Evolutionary conservation across 2,888 invertebrate species (phyloP).

Genomic region (Noctua fimbriata): DNA sequence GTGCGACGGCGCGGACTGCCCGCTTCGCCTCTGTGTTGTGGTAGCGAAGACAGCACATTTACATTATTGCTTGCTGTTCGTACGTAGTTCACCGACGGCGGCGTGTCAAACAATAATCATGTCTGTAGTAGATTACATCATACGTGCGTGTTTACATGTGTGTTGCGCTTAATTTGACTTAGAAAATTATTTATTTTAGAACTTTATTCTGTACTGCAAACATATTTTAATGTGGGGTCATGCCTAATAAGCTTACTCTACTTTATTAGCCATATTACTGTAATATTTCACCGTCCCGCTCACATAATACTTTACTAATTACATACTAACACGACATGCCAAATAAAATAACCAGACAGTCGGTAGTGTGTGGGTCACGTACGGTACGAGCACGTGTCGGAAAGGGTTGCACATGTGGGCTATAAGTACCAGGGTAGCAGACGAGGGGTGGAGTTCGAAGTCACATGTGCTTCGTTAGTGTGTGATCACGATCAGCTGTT

Average conservation of each 20-base stretch:
- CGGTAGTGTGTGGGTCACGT: conserved; percentile 70
- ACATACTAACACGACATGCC: conserved; percentile 23
- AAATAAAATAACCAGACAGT: conserved; percentile 20
- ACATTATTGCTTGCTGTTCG: conserved; percentile 22
- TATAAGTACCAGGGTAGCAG: conserved; percentile 86
- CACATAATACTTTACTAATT: conserved; percentile 26
- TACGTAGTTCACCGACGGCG: conserved; percentile 22
- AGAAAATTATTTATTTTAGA: background rate
- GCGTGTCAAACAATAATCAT: conserved; percentile 31
- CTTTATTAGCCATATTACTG: conserved; percentile 13
- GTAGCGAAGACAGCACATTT: conserved; percentile 53
- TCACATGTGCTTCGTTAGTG: conserved; percentile 81
- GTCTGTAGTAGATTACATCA: conserved; percentile 37
- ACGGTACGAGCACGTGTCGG: conserved; percentile 77
- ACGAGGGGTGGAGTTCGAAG: conserved; percentile 72
- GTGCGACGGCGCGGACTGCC: conserved; percentile 72
- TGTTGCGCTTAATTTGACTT: conserved; percentile 28
- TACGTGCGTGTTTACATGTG: conserved; percentile 27
- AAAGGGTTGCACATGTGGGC: conserved; percentile 90
- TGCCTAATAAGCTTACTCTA: conserved; percentile 8
- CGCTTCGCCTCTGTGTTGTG: conserved; percentile 58
- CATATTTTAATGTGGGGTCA: background rate
- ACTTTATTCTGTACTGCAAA: background rate
- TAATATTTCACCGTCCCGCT: conserved; percentile 15
- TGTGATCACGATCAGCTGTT: conserved; percentile 69